Evolutionary conservation across 2,113 vertebrate genomes (phyloP), one percentile per base, ranked within the genome.

Genomic region (Urocynchramus pylzowi): DNA sequence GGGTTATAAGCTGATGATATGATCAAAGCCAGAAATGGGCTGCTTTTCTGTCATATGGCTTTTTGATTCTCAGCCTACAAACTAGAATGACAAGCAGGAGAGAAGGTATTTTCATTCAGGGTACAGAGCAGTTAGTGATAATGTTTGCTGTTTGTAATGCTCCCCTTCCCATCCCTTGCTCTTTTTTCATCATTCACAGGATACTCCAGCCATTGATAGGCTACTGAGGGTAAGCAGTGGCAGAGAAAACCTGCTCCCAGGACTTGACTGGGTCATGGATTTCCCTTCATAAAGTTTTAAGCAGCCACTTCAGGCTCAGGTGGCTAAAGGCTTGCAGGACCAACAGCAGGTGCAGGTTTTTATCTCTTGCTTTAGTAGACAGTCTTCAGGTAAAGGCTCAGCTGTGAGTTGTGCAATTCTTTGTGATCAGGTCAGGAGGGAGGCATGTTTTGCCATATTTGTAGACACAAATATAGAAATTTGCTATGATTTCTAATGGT

Each of bases 151-250:
- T 16, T 59, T 68, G 2, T 8, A 71, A 37, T 18, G 7, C 4
- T 68, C 5, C 17, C 2, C 13, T 57, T n/a, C 12, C 9, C 9
- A 0, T 52, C 19, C 19, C 6, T 54, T 4, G 2, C 35, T 44
- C 23, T 8, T 52, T 52, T 83, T 83, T 26, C 10, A 14, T 73
- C 21, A 41, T 41, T 90, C 13, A 28, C 17, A 69, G 42, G 7
- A 52, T 28, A 28, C 21, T 73, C 23, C 9, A 64, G 9, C 24
- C 13, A 39, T 28, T 49, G 45, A 28, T 41, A 33, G 9, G 6
- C 22, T 80, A 39, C 3, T 54, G 24, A 57, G 15, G 74, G 11
- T 14, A 71, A 75, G 8, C 11, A 80, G 22, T 26, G 13, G 13
- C 31, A 77, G n/a, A 61, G 11, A 8, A 90, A 60, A 60, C 5